Evolutionary conservation across 2,113 vertebrate genomes (phyloP), one percentile per base, ranked within the genome.

Genomic region (Hemiprocne comata): DNA sequence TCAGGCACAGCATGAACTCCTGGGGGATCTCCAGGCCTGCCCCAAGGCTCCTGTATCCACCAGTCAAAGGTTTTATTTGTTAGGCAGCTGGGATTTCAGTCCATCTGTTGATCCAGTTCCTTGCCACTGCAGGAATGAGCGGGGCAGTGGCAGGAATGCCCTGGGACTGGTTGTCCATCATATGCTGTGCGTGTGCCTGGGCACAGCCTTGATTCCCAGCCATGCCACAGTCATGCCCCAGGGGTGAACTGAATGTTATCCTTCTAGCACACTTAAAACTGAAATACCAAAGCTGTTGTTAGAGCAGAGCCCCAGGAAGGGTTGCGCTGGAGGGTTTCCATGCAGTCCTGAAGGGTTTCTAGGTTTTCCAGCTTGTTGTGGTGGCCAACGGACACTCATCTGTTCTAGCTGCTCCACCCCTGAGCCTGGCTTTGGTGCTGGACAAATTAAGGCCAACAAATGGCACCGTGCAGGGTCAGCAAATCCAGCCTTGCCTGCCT

Each of bases 191-290:
- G 0, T 13, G 28, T 4, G 3, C 44, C 40, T 17, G 55, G 26
- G 69, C 28, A n/a, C 12, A 6, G 71, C 40, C 40, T 38, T 7
- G 0, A 25, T 44, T n/a, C 36, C 38, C 1, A 0, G 29, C 24
- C 64, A 34, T 4, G 3, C 13, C 50, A 26, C n/a, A 26, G 34
- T 21, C n/a, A 24, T 6, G 58, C 21, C 69, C 4, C 23, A 34
- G 46, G 13, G 11, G 24, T 66, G 66, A 72, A 19, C 9, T 34
- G n/a, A 40, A 60, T 65, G 69, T 77, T 55, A 23, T 17, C 42
- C 29, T 50, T 55, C 36, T 44, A 1, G 18, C 11, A 31, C 5
- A 3, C 24, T n/a, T 65, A 15, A 16, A 53, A 38, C 10, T 62
- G 62, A 23, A 76, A 73, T 44, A 20, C 29, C 42, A 5, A 4